phyloP scores from a whole-genome alignment of 2,888 invertebrate genomes.

The Lasioglossum leucozonium region DNA sequence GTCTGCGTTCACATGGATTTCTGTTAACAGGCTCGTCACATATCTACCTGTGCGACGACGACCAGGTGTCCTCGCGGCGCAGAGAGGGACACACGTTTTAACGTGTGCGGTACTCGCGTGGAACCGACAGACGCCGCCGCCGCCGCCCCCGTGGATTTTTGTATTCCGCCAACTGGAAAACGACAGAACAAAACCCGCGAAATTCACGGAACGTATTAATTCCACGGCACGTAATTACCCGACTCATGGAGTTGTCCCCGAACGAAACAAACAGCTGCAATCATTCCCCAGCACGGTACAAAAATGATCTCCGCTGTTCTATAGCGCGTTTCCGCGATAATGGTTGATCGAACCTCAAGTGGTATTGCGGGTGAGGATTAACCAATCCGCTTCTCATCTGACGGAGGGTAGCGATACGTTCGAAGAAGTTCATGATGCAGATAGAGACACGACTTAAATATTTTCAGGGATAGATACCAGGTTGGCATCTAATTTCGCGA shows the following conservation, averaged over 20 bases:
- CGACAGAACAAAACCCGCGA: slow-evolving; percentile 4
- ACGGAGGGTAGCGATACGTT: not conserved
- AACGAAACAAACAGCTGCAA: not conserved
- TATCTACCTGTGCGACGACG: not conserved
- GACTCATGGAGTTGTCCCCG: not conserved
- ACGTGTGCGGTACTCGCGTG: not conserved
- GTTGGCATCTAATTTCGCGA: too few relatives aligned
- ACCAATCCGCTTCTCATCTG: not conserved
- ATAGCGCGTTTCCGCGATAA: not conserved
- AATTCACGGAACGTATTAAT: slow-evolving; percentile 10
- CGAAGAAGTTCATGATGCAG: not conserved
- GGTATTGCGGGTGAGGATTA: not conserved
- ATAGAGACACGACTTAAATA: not conserved
- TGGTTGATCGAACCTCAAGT: not conserved
- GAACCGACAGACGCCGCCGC: not conserved
- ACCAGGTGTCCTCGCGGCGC: not conserved
- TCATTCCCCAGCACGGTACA: not conserved
- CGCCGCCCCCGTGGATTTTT: not conserved
- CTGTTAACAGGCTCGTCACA: slow-evolving; percentile 5
- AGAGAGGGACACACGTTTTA: not conserved
- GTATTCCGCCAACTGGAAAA: not conserved
- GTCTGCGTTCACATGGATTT: not conserved
- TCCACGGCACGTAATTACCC: not conserved
- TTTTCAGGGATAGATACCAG: not conserved
- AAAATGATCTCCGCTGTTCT: not conserved